Percentiles rank a stretch among this genome's conserved stretches.
These are phyloP conservation scores for Lissonota sp. DNA, from an alignment of 2,888 invertebrate genomes.

Conservation along the genomic window DNA sequence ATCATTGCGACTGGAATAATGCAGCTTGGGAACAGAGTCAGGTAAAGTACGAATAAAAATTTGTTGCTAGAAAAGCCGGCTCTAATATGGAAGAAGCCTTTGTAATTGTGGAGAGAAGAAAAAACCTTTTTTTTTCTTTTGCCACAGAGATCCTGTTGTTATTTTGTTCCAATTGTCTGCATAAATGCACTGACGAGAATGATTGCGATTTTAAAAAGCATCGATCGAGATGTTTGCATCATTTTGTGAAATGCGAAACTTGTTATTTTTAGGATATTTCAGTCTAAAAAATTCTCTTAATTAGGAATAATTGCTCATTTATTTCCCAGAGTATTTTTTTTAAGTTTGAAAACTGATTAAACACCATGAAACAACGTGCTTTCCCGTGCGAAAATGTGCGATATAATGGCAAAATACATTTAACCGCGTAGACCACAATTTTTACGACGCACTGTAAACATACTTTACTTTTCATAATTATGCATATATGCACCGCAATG, in stretches of 20 bases:
- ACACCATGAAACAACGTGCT: not conserved
- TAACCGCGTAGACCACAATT: slow-evolving; percentile 21
- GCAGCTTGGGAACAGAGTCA: slow-evolving; percentile 85
- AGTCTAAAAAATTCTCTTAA: not conserved
- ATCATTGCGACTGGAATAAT: slow-evolving; percentile 85
- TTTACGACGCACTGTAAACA: slow-evolving; percentile 22
- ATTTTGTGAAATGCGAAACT: no score
- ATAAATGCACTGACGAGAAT: no score
- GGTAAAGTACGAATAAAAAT: slow-evolving; percentile 76
- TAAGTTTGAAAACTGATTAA: not conserved
- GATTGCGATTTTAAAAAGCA: no score
- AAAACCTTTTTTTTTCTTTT: no score
- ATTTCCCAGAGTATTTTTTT: not conserved
- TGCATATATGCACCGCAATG: slow-evolving; percentile 43
- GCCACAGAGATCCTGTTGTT: no score
- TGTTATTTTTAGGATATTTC: no score
- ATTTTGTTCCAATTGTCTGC: no score
- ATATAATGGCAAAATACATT: slow-evolving; percentile 27
- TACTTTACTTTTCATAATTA: slow-evolving; percentile 56
- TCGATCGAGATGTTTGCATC: no score
- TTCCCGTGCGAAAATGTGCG: slow-evolving; percentile 7
- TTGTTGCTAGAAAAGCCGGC: not conserved
- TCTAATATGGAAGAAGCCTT: not conserved
- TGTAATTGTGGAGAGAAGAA: no score
- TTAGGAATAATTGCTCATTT: slow-evolving; percentile 1